Evolutionary conservation across 1,140 invertebrate genomes (phyloP), one percentile per base, ranked within the genome.

Genomic region (Homarus americanus): DNA sequence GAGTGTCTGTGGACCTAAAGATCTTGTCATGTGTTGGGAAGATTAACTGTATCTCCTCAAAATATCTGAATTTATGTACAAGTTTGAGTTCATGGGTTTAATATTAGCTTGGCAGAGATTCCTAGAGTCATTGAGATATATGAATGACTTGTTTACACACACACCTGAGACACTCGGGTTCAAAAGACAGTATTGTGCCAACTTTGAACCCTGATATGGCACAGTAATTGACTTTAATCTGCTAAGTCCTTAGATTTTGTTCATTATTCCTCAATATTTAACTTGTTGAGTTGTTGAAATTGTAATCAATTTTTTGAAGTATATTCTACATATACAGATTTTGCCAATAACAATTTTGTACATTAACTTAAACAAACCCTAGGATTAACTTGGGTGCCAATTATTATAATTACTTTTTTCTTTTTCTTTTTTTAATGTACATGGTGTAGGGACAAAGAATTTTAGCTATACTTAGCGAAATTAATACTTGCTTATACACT

Each of bases 401-500:
- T n/a, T n/a, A n/a, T n/a, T n/a, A n/a, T n/a, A n/a, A n/a, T n/a
- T n/a, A n/a, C n/a, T n/a, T n/a, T n/a, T 41, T 82, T 89, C 24
- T 53, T 89, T 84, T 72, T 40, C 15, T 38, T 85, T 82, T 20
- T 66, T 82, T n/a, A 44, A 73, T 63, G 79, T 90, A 53, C 44
- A 73, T 84, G 87, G 87, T 90, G 80, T 90, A 90, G 82, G 87
- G 87, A 76, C 82, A 75, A 53, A 76, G 69, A 83, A 72, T 63
- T n/a, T 85, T 85, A 85, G 83, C 73, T 34, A 44, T 79, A 79
- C 32, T n/a, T 69, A 82, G 49, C 79, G 34, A 41, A 84, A 24
- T 41, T 72, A 69, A 9, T 72, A 40, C 49, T 44, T 40, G n/a
- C 73, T 49, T 63, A 32, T 75, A 72, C 49, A 78, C 73, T 87